A percentile compares a stretch with the other conserved stretches of the same genome.
Evolutionary conservation across 1,140 invertebrate genomes (phyloP).

Genomic region (Agraylea sexmaculata): DNA sequence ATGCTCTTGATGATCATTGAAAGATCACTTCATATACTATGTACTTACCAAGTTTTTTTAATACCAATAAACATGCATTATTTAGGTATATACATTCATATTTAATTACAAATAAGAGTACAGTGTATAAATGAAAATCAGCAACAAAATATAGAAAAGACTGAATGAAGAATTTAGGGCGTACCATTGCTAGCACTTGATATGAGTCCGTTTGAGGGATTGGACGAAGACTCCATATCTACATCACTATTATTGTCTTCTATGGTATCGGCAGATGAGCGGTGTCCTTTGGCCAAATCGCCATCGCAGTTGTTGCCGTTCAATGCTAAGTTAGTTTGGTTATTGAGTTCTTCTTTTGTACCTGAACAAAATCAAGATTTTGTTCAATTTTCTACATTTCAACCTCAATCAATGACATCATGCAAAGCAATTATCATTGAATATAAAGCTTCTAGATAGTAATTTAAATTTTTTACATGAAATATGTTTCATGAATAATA

Average conservation of each 20-base stretch:
- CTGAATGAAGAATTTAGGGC: constrained; percentile 3
- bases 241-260: constrained; percentile 38
- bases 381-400: neutral
- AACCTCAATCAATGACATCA: neutral
- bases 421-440: neutral
- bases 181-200: constrained; percentile 20
- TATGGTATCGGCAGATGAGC: constrained; percentile 17
- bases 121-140: neutral
- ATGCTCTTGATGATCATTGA: neutral
- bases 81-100: neutral
- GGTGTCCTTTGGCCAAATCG: constrained; percentile 17
- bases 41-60: neutral
- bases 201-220: constrained; percentile 22
- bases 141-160: neutral
- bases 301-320: constrained; percentile 32
- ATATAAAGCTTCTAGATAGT: neutral
- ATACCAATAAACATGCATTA: constrained; percentile 1
- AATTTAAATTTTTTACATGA: neutral
- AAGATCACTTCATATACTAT: neutral
- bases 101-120: neutral
- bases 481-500: neutral
- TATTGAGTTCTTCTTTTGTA: constrained; percentile 42
- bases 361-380: constrained; percentile 7
- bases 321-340: constrained; percentile 40
- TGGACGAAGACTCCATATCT: constrained; percentile 42